Percentiles rank a stretch among this genome's conserved stretches.
Evolutionary conservation across 2,113 vertebrate species (phyloP).

Genomic region (Osmerus eperlanus): DNA sequence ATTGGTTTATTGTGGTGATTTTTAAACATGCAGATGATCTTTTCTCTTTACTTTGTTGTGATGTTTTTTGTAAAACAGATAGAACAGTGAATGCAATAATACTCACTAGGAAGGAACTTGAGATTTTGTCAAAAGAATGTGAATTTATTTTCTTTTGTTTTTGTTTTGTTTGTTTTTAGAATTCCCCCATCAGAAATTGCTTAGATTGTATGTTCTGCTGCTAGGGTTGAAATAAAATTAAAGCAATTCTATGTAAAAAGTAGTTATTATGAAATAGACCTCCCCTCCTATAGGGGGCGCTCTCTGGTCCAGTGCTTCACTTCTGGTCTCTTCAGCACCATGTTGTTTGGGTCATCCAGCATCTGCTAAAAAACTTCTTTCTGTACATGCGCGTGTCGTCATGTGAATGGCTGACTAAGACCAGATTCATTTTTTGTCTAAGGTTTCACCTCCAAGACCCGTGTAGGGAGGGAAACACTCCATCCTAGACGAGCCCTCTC

Average conservation of each 20-base stretch:
- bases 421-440: background rate
- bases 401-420: background rate
- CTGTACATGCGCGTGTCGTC: too few species aligned
- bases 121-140: constrained; percentile 68
- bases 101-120: constrained; percentile 55
- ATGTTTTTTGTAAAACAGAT: constrained; percentile 51
- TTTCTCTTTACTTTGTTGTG: constrained; percentile 35
- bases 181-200: constrained; percentile 29
- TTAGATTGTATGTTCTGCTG: constrained; percentile 67
- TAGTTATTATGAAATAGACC: constrained; percentile 55
- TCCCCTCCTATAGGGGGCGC: constrained; percentile 52
- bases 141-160: constrained; percentile 41
- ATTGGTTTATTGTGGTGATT: constrained; percentile 68
- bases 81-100: constrained; percentile 73
- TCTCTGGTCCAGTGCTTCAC: constrained; percentile 58
- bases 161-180: constrained; percentile 26
- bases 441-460: too few species aligned
- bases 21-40: constrained; percentile 59
- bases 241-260: constrained; percentile 40
- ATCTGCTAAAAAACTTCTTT: background rate
- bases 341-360: constrained; percentile 7
- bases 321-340: constrained; percentile 38
- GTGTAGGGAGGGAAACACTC: too few species aligned
- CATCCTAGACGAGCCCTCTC: too few species aligned
- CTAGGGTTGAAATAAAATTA: constrained; percentile 44